Conservation (phyloP, 2,797 vertebrate species). For the Lacerta viridis region DNA sequence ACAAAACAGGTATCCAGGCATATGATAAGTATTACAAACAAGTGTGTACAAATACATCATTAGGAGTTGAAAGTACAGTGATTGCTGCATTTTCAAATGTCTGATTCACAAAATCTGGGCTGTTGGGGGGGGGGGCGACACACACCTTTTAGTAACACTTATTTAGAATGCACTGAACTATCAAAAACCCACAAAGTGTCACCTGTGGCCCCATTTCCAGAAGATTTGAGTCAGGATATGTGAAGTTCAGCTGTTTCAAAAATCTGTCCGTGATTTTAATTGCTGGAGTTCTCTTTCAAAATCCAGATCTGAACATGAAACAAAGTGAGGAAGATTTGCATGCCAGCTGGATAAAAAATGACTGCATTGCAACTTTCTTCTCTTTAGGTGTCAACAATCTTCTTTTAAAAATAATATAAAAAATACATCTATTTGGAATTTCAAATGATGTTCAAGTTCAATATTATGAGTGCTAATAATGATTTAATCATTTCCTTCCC, state of each 20-base stretch:
- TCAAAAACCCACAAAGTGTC: background rate
- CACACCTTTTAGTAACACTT: background rate
- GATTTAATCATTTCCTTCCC: background rate
- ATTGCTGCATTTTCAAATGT: background rate
- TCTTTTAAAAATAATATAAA: too few species aligned
- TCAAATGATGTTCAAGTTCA: slow-evolving; percentile 21
- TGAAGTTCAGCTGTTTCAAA: slow-evolving; percentile 20
- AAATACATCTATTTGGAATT: slow-evolving; percentile 3
- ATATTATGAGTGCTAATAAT: background rate
- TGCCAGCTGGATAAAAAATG: background rate
- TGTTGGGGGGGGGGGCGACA: background rate
- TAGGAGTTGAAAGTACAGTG: background rate
- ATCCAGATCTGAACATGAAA: slow-evolving; percentile 14
- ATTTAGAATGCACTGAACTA: background rate
- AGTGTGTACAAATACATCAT: background rate
- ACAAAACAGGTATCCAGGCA: background rate
- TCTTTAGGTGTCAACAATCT: background rate
- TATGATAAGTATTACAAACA: background rate
- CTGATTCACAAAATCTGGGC: background rate
- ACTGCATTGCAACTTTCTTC: background rate
- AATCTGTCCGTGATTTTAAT: slow-evolving; percentile 27
- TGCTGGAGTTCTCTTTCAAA: slow-evolving; percentile 28
- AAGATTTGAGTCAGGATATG: background rate
- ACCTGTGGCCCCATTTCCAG: slow-evolving; percentile 5
- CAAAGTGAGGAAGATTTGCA: background rate